Percentiles rank a stretch among this genome's conserved stretches.
These are phyloP conservation scores for Atta texana DNA, from an alignment of 1,140 invertebrate species.

Conservation along the genomic window DNA sequence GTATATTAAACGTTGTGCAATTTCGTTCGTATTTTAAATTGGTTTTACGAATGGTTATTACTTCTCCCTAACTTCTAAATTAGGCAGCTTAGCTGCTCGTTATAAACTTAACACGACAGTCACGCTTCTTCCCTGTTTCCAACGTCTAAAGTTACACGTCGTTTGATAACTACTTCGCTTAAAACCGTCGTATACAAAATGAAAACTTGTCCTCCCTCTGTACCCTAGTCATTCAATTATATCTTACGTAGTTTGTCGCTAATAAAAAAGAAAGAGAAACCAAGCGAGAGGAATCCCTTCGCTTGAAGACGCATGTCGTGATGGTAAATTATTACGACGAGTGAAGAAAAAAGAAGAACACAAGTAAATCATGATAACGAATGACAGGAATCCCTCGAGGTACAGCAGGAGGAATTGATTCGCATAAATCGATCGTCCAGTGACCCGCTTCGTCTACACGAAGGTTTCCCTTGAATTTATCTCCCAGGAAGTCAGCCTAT, in stretches of 20 bases:
- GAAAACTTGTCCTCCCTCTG: background rate
- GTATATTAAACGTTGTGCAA: background rate
- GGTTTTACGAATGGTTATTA: background rate
- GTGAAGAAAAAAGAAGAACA: background rate
- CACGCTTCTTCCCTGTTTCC: background rate
- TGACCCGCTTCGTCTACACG: background rate
- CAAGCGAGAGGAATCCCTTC: background rate
- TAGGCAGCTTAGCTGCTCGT: conserved; percentile 5
- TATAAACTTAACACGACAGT: conserved; percentile 5
- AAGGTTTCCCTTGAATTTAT: conserved; percentile 13
- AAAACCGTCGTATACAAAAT: background rate
- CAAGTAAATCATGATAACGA: conserved; percentile 37
- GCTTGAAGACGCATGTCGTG: background rate
- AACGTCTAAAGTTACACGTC: conserved; percentile 19
- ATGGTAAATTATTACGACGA: background rate
- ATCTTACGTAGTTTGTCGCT: background rate
- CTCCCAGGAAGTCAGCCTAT: conserved; percentile 16
- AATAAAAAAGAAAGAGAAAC: background rate
- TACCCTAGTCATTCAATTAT: background rate
- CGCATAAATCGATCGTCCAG: conserved; percentile 27
- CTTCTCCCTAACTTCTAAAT: background rate
- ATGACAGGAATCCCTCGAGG: background rate
- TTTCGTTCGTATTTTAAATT: conserved; percentile 2
- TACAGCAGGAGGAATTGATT: conserved; percentile 4
- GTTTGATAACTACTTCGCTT: background rate